Base-by-base conservation (phyloP, 64 coral and sea anemone genomes). In the Hydrozoanthus tunicans region DNA sequence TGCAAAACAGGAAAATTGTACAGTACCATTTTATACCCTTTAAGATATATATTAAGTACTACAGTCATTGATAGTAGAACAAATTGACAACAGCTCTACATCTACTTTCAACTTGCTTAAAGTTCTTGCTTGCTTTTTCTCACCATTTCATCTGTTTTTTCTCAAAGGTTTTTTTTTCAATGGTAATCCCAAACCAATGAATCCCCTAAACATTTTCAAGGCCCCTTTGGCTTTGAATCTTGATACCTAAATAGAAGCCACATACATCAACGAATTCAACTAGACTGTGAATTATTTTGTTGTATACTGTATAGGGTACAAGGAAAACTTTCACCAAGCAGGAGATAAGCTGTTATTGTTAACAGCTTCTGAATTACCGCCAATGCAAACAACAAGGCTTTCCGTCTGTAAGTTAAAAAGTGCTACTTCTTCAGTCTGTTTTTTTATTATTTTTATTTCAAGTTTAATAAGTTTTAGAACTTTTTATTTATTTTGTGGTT, bases 361-460 rank as follows among this genome's bases (percentile, higher is more conserved):
- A 5, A 83, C 80, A 79, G 95, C 95, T 27, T 94, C 73, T 83
- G 81, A 91, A 77, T 62, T 91, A 56, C 92, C 92, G 12, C 90
- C 95, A 3, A 92, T 96, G 95, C 95, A 96, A 69, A 75, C 95
- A 77, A 83, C 95, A 81, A 96, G 90, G 66, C 95, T 94, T 81
- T 1, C 32, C 2, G 32, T 43, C 32, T 89, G 95, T 96, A 65
- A 96, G 95, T 90, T 88, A 56, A 59, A 88, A 14, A 32, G 7
- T 6, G 5, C 20, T 86, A 6, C 52, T 1, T 86, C 10, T 17
- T 86, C 20, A 20, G 20, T 20, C 32, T n/a, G 53, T 57, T 26
- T 2, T 25, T 56, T 66, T 9, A 63, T 12, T 59, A 3, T 10
- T 43, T 63, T 53, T 60, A 13, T 58, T 59, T 32, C 9, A 53